Conservation (phyloP, 2,797 vertebrate genomes). For the Anableps anableps region DNA sequence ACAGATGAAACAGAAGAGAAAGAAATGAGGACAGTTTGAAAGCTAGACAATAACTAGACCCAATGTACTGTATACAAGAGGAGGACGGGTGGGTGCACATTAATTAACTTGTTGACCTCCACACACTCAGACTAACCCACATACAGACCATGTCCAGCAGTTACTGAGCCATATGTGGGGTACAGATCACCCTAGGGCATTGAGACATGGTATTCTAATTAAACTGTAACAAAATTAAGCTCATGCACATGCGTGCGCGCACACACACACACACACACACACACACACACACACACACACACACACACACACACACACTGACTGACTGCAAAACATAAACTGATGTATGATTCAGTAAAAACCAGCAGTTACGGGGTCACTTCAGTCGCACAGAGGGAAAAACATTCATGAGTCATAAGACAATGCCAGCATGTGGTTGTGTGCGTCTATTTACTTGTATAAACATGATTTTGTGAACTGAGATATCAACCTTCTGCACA, state of each 20-base stretch:
- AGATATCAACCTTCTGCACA: neutral
- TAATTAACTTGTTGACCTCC: conserved; percentile 63
- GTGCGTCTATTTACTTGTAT: neutral
- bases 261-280: neutral
- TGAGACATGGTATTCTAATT: conserved; percentile 29
- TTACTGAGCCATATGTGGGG: conserved; percentile 39
- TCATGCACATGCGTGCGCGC: conserved; percentile 2
- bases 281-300: neutral
- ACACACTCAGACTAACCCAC: conserved; percentile 6
- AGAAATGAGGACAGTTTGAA: conserved; percentile 39
- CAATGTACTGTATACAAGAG: conserved; percentile 21
- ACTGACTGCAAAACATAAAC: neutral
- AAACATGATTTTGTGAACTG: neutral
- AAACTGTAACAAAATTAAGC: conserved; percentile 25
- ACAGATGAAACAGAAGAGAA: neutral
- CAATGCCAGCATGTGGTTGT: neutral
- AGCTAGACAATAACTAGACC: conserved; percentile 26
- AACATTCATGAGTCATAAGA: neutral
- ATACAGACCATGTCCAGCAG: conserved; percentile 23
- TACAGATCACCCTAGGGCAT: conserved; percentile 36
- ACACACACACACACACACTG: neutral
- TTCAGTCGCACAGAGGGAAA: neutral
- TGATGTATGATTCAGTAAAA: conserved; percentile 18
- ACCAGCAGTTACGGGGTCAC: neutral
- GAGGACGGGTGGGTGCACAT: conserved; percentile 15